Evolutionary conservation across 2,797 vertebrate genomes (phyloP), one percentile per base, ranked within the genome.

Genomic region (Pterois miles): DNA sequence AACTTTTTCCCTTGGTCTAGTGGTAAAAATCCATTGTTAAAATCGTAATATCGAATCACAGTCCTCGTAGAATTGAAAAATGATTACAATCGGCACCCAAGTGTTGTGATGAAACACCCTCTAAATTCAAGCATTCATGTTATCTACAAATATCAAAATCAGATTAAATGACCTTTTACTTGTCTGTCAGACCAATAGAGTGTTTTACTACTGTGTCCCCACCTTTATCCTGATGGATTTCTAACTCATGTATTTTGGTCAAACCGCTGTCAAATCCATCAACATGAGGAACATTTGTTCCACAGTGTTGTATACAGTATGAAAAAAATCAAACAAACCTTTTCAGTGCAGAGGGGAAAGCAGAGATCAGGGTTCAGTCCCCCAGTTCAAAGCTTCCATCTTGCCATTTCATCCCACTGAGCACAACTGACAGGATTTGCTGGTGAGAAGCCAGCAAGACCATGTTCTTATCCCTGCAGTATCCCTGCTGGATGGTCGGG

Each of bases 281-380:
- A 84, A 60, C 31, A 31, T 59, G 57, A 65, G 20, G 71, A 69
- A 79, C 77, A 76, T 82, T 62, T 74, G 68, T 65, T 48, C 76
- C 27, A 71, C 57, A 56, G 57, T 3, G 43, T 16, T 78, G 50
- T 65, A 25, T 65, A 10, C 27, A 56, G 53, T 10, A 69, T 69
- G 16, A 16, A 66, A 68, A 38, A 75, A 86, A 67, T 84, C 71
- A 50, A 76, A 68, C 63, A 76, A 68, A 63, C 46, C 57, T 67
- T 58, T 85, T 65, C 23, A 63, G 43, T 18, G 9, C 40, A 64
- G 25, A 58, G 23, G 56, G 33, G 52, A 72, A 69, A 78, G 48
- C 34, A 65, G 13, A n/a, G 34, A 36, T 22, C 64, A 64, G 38
- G 31, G 20, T 12, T 70, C 36, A 72, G 11, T 38, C 31, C 63